These are phyloP conservation scores for Conopomorpha cramerella DNA, from an alignment of 1,140 invertebrate genomes.

Conservation along the genomic window DNA sequence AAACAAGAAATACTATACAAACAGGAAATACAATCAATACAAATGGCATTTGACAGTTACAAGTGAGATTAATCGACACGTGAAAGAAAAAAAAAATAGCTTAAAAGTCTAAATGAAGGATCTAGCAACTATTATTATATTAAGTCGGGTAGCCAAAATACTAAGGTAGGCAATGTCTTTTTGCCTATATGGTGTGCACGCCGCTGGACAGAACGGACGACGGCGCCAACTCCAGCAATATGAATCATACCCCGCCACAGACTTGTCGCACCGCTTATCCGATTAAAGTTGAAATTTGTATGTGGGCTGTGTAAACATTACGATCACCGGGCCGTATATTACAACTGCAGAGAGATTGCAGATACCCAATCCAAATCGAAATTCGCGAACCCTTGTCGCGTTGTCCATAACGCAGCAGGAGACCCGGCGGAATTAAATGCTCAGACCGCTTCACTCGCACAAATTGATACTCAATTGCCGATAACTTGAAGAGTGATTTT, in stretches of 20 bases:
- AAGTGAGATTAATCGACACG: too few species aligned
- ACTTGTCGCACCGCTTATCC: conserved; percentile 18
- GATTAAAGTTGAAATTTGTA: conserved; percentile 52
- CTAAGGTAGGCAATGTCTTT: too few species aligned
- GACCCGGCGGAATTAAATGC: conserved; percentile 47
- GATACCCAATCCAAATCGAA: conserved; percentile 52
- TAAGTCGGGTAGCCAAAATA: too few species aligned
- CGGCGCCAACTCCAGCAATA: too few species aligned
- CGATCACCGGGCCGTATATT: conserved; percentile 38
- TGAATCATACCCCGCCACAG: conserved; percentile 19
- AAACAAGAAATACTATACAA: too few species aligned
- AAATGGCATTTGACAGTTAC: too few species aligned
- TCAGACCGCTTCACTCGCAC: conserved; percentile 11
- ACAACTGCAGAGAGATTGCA: conserved; percentile 38
- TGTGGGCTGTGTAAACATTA: conserved; percentile 36
- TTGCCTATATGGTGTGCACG: too few species aligned
- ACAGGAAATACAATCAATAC: too few species aligned
- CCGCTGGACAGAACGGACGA: too few species aligned
- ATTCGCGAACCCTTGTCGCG: conserved; percentile 49
- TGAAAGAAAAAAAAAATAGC: too few species aligned
- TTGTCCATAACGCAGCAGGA: conserved; percentile 47
- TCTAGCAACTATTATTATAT: too few species aligned
- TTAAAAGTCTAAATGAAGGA: too few species aligned
- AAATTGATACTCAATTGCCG: conserved; percentile 18
- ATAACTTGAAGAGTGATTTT: conserved; percentile 18